phyloP scores from a whole-genome alignment of 2,888 invertebrate species.

The Leptinotarsa juncta region DNA sequence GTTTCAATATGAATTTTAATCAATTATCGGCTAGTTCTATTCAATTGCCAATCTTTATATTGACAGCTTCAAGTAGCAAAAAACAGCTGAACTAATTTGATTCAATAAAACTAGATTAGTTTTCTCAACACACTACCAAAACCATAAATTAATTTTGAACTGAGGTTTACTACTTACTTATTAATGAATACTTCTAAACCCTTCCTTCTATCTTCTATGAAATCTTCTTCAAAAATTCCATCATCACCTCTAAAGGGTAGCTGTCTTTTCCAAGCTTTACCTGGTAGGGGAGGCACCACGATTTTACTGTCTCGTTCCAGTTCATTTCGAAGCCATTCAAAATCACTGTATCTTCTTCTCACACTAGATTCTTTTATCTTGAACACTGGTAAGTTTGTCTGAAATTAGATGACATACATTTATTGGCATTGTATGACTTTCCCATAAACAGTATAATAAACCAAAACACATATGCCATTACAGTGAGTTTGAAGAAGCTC shows the following conservation, averaged over 20 bases:
- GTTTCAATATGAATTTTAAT: too few species aligned
- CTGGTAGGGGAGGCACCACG: constrained; percentile 97
- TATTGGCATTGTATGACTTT: background rate
- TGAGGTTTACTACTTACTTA: constrained; percentile 74
- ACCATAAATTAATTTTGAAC: too few species aligned
- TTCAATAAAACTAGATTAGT: too few species aligned
- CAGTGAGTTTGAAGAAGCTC: too few species aligned
- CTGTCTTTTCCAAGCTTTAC: constrained; percentile 98
- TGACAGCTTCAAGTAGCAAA: too few species aligned
- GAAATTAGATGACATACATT: constrained; percentile 57
- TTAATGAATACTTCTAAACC: constrained; percentile 98
- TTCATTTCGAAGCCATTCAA: constrained; percentile 99
- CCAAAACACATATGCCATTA: too few species aligned
- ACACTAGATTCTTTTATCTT: constrained; percentile 99
- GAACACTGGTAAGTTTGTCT: constrained; percentile 99
- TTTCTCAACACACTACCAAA: too few species aligned
- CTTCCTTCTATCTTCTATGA: constrained; percentile 98
- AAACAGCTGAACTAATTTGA: too few species aligned
- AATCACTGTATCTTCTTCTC: constrained; percentile 97
- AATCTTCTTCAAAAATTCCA: constrained; percentile 99
- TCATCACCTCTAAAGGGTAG: constrained; percentile 98
- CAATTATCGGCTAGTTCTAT: too few species aligned
- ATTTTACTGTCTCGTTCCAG: constrained; percentile 99
- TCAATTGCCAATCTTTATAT: too few species aligned
- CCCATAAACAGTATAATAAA: too few species aligned